Evolutionary conservation across 2,888 invertebrate species (phyloP), one percentile per base, ranked within the genome.

Genomic region (Gibbula magus): DNA sequence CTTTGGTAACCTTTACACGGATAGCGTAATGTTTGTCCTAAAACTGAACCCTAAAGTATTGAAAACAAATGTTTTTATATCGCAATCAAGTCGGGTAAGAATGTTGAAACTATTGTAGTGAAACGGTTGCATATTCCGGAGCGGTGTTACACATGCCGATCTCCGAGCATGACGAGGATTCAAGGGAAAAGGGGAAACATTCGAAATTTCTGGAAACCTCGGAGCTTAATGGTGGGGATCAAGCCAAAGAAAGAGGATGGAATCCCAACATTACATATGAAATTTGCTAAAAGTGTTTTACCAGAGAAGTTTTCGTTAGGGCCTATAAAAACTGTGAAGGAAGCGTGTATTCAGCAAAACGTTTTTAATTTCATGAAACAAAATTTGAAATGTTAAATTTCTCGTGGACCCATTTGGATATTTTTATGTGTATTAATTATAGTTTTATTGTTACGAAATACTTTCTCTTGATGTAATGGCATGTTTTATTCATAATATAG

Each of bases 51-150:
- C n/a, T 39, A 70, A 67, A 39, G 32, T 35, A 39, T 32, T 35
- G 70, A 70, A 70, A 70, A 70, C 70, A 70, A 70, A 70, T 70
- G 39, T 32, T 32, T 39, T 70, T 70, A 39, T 70, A 70, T 70
- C 35, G 70, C n/a, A 70, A 70, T 70, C 39, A 70, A 70, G 32
- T 32, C 35, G 39, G 2, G 45, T 7, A 39, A n/a, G 70, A 70
- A 70, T 70, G 70, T 20, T 39, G 32, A 35, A 70, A n/a, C 32
- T 39, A 39, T 39, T 39, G 70, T 39, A 70, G n/a, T 70, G 39
- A 35, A 70, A 70, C 70, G 70, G 35, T 70, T 32, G 35, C 70
- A 70, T 70, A 35, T 20, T 70, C 35, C 32, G n/a, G 39, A 10
- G 32, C 1, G 16, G 70, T 70, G 35, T 20, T 70, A 35, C 35